Base-by-base conservation (phyloP, 2,797 vertebrate species). In the Scleropages formosus region DNA sequence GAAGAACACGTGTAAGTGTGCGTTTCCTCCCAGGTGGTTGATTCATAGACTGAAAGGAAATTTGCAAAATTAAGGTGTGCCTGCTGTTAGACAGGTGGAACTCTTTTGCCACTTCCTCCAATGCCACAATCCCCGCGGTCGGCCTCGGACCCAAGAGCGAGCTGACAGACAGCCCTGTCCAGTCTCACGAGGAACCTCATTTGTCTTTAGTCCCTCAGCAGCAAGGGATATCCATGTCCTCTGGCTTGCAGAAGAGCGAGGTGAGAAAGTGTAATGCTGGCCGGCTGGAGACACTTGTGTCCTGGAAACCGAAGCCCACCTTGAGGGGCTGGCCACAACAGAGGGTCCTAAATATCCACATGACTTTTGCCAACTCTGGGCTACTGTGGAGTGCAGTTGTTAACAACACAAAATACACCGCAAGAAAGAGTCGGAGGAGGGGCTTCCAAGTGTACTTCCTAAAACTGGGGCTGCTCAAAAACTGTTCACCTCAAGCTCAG, bases 361-460 rank as follows among this genome's bases (percentile, higher is more conserved):
- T 79, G 85, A 91, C 84, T 86, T 27, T 53, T 20, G 49, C 69
- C 26, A 27, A 16, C 49, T n/a, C 12, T 58, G 49, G 49, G 49
- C 26, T 39, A 31, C 6, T 26, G 44, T 39, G 24, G 26, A 51
- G 24, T 39, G n/a, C 53, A 56, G 18, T 26, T 26, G 1, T 58
- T 56, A 56, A 56, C 24, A 56, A 31, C 56, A 31, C 68, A 68
- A 68, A 76, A 80, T 79, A 64, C 76, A 79, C 72, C 49, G 68
- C 80, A 16, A 56, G 64, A 73, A 63, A 47, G 58, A 58, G 59
- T 20, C 39, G 2, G 31, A 39, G 31, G 39, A 77, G 83, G 86
- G 90, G 86, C 90, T 81, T 80, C 85, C 85, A 87, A 90, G 93
- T 91, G 24, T 92, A 93, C 94, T 92, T 91, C 89, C 88, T 92